Evolutionary conservation across 2,888 invertebrate species (phyloP), one percentile per base, ranked within the genome.

Genomic region (Amblyjoppa proteus): DNA sequence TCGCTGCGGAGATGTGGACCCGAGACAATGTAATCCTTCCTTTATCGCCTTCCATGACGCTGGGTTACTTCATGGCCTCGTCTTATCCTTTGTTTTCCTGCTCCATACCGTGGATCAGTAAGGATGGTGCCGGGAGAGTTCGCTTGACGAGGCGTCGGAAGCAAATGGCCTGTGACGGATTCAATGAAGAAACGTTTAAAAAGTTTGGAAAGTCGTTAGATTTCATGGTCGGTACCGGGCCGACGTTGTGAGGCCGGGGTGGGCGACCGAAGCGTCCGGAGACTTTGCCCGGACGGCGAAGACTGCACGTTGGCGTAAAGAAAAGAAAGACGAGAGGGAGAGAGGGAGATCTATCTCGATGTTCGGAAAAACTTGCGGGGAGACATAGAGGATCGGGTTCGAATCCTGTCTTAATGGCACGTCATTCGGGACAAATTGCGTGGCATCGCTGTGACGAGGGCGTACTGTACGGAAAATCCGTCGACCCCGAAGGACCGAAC

Each of bases 341-440:
- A 28, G 11, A 45, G 28, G 68, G 53, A 56, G 41, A 73, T 68
- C 28, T 68, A 58, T 71, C 41, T 41, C 28, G 58, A 76, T 73
- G 81, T 85, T 85, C 51, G 64, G 4, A 16, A 70, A 51, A 76
- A 58, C 66, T 74, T 56, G 64, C 16, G 58, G 28, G 51, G 41
- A 87, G 87, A 88, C 87, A 74, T 41, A 76, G 74, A 84, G 85
- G 82, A 89, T 89, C 86, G 86, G 78, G 80, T 76, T 69, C 69
- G 86, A 91, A 90, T 89, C 89, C 89, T 84, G 77, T 89, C 90
- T 90, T 90, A 92, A 90, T 89, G 88, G 88, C 85, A 89, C 88
- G 88, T 89, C 90, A 88, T 89, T 90, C 88, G 80, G 89, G 87
- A 89, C 90, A 90, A 92, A 92, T 92, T 91, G 89, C 88, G 88